These are phyloP conservation scores for Malthinus flaveolus DNA, from an alignment of 2,888 invertebrate species.

Conservation along the genomic window DNA sequence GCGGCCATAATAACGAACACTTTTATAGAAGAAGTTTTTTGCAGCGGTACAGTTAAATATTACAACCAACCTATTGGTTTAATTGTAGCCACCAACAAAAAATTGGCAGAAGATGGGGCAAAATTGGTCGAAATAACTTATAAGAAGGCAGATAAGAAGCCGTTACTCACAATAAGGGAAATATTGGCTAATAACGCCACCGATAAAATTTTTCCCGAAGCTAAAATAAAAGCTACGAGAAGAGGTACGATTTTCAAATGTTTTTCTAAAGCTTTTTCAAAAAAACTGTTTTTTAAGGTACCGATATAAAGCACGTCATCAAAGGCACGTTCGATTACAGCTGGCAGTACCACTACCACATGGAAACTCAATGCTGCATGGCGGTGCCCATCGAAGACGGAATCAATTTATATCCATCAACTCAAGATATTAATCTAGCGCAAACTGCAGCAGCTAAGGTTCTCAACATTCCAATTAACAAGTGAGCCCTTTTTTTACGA, in stretches of 20 bases:
- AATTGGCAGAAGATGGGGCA: constrained; percentile 63
- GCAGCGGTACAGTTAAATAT: constrained; percentile 60
- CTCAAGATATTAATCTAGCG: background rate
- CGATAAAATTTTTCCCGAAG: constrained; percentile 52
- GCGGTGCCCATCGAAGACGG: background rate
- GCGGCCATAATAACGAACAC: constrained; percentile 23
- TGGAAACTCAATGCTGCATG: background rate
- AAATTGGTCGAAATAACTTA: constrained; percentile 63
- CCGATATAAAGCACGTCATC: background rate
- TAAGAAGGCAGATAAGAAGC: constrained; percentile 52
- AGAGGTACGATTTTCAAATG: constrained; percentile 38
- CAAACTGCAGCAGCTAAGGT: background rate
- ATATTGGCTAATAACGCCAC: constrained; percentile 56
- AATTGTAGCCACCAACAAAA: constrained; percentile 66
- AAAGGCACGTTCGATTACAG: background rate
- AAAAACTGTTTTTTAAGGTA: constrained; percentile 32
- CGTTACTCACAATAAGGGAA: constrained; percentile 56
- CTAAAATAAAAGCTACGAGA: constrained; percentile 47
- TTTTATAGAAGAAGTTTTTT: constrained; percentile 56
- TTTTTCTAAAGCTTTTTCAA: background rate
- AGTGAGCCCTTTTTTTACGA: background rate
- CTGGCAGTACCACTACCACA: background rate
- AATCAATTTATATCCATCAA: background rate
- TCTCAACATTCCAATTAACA: background rate
- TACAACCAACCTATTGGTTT: constrained; percentile 77